Evolutionary conservation across 2,797 vertebrate species (phyloP).

Genomic region (Gymnothorax reevesii): DNA sequence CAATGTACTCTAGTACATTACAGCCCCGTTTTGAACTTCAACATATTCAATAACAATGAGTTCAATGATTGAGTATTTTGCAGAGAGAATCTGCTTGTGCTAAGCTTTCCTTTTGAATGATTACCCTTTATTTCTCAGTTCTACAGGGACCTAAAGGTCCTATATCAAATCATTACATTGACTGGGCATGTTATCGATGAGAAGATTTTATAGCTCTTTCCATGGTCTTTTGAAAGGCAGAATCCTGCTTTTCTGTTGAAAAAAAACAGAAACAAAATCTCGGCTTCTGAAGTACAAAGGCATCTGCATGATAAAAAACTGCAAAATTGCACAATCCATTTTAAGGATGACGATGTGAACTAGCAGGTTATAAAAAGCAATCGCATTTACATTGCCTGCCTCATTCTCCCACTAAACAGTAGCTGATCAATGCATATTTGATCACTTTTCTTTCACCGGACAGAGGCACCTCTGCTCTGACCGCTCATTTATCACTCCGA

Average conservation of each 20-base stretch:
- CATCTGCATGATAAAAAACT: neutral
- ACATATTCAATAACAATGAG: neutral
- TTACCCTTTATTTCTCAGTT: neutral
- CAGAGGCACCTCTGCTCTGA: neutral
- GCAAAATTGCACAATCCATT: neutral
- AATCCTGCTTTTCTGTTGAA: neutral
- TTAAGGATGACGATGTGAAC: neutral
- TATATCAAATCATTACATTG: neutral
- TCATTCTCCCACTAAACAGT: neutral
- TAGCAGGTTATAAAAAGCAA: neutral
- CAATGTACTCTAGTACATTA: no score
- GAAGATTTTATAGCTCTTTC: neutral
- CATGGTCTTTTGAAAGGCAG: neutral
- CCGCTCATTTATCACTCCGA: neutral
- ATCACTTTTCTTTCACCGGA: neutral
- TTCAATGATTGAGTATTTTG: neutral
- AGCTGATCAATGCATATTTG: neutral
- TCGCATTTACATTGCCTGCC: neutral
- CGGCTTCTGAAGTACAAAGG: neutral
- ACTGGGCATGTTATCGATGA: neutral
- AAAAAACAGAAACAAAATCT: neutral
- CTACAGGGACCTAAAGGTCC: neutral
- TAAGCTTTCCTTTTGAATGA: neutral
- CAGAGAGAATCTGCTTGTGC: neutral
- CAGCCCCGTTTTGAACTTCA: neutral